These are phyloP conservation scores for Adelosebastes latens DNA, from an alignment of 2,797 vertebrate species.

Conservation along the genomic window DNA sequence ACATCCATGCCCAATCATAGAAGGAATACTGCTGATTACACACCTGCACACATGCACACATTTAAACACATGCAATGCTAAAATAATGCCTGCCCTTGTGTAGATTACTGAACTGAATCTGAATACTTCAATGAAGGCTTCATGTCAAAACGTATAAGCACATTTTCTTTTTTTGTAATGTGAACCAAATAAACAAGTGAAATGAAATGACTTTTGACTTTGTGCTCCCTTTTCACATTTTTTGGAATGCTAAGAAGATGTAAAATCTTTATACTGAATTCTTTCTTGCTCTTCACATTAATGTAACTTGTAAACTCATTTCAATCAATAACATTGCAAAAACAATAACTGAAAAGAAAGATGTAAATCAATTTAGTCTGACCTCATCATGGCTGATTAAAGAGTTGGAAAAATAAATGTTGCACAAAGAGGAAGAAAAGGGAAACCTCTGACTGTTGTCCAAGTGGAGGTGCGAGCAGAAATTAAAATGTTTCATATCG, in stretches of 20 bases:
- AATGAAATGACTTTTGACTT: background rate
- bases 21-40: constrained; percentile 75
- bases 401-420: constrained; percentile 64
- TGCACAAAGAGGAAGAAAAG: constrained; percentile 60
- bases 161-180: background rate
- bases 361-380: constrained; percentile 69
- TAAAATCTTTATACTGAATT: background rate
- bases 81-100: constrained; percentile 10
- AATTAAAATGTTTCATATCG: constrained; percentile 99
- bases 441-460: constrained; percentile 82
- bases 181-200: background rate
- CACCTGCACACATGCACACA: constrained; percentile 59
- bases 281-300: background rate
- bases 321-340: constrained; percentile 21
- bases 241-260: background rate
- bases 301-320: constrained; percentile 16
- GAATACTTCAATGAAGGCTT: background rate
- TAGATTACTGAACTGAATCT: background rate
- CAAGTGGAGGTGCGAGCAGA: constrained; percentile 89
- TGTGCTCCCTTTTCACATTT: background rate
- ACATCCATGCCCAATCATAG: constrained; percentile 67
- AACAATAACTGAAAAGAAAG: constrained; percentile 16
- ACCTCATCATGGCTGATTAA: constrained; percentile 89
- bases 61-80: constrained; percentile 33
- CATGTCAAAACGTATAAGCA: background rate